phyloP scores from a whole-genome alignment of 2,113 vertebrate species.

The Phyllostomus discolor region DNA sequence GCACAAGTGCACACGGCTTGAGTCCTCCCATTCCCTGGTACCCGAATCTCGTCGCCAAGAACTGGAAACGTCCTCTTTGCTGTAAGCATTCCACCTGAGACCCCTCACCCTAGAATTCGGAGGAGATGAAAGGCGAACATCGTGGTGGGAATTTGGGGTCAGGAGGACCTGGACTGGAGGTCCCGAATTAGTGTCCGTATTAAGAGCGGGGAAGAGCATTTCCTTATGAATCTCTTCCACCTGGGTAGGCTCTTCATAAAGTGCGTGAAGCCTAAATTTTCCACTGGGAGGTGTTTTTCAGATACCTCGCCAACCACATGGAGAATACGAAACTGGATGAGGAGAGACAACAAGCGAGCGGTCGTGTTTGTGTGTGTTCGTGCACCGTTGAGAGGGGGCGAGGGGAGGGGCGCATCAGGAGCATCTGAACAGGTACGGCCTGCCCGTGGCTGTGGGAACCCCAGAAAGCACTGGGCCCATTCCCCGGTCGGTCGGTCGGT shows the following conservation, averaged over 20 bases:
- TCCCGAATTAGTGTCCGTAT: background rate
- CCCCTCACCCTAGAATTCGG: background rate
- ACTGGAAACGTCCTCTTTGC: background rate
- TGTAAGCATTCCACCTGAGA: background rate
- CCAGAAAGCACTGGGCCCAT: background rate
- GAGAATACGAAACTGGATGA: background rate
- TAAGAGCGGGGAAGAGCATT: background rate
- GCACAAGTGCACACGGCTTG: background rate
- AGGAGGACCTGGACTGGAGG: background rate
- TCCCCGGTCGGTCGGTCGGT: background rate
- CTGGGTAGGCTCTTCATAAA: background rate
- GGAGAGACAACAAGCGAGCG: background rate
- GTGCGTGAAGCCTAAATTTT: background rate
- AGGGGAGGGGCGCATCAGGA: background rate
- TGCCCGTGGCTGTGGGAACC: background rate
- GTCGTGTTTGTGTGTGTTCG: background rate
- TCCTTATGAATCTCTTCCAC: background rate
- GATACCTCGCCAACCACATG: background rate
- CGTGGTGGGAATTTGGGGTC: background rate
- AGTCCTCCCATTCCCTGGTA: background rate
- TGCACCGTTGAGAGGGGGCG: background rate
- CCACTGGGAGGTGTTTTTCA: background rate
- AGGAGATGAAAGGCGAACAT: background rate
- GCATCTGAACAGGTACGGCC: background rate
- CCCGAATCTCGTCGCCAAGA: background rate